Conservation (phyloP, 2,797 vertebrate genomes). For the Squalus acanthias region DNA sequence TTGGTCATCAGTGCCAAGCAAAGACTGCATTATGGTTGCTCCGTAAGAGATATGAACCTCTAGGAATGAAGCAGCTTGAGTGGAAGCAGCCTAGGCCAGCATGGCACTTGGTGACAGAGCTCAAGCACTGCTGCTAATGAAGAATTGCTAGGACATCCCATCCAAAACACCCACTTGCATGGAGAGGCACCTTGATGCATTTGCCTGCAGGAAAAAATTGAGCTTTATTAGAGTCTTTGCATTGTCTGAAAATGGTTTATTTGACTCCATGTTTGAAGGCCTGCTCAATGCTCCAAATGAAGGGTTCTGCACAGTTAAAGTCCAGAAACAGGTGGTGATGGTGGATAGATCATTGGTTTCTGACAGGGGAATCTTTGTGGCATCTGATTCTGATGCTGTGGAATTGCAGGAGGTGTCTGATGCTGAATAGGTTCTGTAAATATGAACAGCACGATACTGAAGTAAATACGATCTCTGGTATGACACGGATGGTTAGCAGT, state of each 20-base stretch:
- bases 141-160: too few species aligned
- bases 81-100: too few species aligned
- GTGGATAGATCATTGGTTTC: conserved; percentile 78
- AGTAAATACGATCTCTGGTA: conserved; percentile 62
- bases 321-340: conserved; percentile 84
- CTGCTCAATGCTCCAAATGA: conserved; percentile 78
- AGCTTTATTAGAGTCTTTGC: conserved; percentile 77
- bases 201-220: conserved; percentile 61
- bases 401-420: conserved; percentile 87
- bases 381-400: conserved; percentile 82
- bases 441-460: conserved; percentile 80
- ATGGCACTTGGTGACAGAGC: too few species aligned
- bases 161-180: too few species aligned
- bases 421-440: conserved; percentile 83
- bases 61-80: too few species aligned
- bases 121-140: too few species aligned
- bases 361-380: conserved; percentile 70
- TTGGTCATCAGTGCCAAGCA: too few species aligned
- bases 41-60: too few species aligned
- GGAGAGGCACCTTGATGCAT: not conserved
- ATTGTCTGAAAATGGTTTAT: conserved; percentile 80
- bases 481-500: conserved; percentile 67
- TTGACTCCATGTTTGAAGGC: conserved; percentile 85
- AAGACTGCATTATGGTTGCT: too few species aligned
- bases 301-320: conserved; percentile 82